These are phyloP conservation scores for Spatula versicolor DNA, from an alignment of 2,797 vertebrate genomes.

Conservation along the genomic window DNA sequence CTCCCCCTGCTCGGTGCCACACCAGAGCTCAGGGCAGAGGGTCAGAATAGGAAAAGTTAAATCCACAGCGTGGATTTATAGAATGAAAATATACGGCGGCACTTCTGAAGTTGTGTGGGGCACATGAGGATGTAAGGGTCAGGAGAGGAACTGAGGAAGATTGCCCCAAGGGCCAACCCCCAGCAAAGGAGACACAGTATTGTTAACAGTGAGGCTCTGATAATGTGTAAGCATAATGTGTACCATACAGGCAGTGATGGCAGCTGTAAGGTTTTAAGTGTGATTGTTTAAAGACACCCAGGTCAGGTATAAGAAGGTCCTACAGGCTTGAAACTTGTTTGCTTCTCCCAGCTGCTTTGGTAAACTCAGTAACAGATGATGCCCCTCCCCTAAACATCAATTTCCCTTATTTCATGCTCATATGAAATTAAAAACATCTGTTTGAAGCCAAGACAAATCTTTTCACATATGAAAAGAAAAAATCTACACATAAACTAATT, in stretches of 20 bases:
- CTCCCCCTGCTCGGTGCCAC: accelerated
- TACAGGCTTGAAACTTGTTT: neutral
- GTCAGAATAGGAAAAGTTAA: neutral
- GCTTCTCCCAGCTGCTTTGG: neutral
- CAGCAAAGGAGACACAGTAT: neutral
- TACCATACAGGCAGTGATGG: accelerated
- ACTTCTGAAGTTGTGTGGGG: neutral
- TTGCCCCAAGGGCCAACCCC: neutral
- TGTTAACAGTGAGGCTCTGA: neutral
- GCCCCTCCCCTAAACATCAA: neutral
- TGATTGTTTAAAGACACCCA: neutral
- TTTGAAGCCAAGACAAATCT: neutral
- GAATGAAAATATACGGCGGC: neutral
- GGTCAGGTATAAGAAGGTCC: neutral
- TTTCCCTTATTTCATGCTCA: accelerated
- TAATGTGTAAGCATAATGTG: neutral
- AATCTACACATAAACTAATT: neutral
- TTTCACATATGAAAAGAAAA: neutral
- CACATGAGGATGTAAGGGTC: neutral
- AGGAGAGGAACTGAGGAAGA: neutral
- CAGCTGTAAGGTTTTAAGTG: neutral
- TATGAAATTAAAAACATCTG: neutral
- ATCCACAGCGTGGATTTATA: neutral
- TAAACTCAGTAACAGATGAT: neutral
- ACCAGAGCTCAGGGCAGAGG: neutral